Percentiles rank a stretch among this genome's conserved stretches.
These are phyloP conservation scores for Cistogaster globosa DNA, from an alignment of 2,888 invertebrate genomes.

Conservation along the genomic window DNA sequence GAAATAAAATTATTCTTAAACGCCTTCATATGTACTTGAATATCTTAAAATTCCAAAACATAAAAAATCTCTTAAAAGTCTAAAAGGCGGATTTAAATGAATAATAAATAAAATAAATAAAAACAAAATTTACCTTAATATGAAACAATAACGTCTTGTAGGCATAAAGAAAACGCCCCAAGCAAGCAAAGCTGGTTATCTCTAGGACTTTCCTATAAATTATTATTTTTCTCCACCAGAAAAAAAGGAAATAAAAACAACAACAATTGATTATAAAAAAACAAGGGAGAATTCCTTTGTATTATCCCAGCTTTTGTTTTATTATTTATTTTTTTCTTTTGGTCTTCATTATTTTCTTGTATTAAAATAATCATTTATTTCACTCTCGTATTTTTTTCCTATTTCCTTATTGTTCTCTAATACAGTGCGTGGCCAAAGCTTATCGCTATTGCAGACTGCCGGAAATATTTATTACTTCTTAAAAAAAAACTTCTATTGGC, in stretches of 20 bases:
- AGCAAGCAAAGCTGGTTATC: slow-evolving; percentile 28
- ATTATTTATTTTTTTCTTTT: neutral
- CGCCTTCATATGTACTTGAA: neutral
- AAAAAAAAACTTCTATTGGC: slow-evolving; percentile 69
- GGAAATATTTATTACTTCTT: slow-evolving; percentile 75
- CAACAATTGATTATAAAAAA: neutral
- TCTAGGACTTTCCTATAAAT: slow-evolving; percentile 16
- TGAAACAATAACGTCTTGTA: neutral
- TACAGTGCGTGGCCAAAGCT: neutral
- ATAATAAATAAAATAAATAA: no score
- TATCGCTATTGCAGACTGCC: slow-evolving; percentile 40
- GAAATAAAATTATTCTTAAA: slow-evolving; percentile 9
- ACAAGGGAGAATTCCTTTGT: slow-evolving; percentile 6
- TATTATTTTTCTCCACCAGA: neutral
- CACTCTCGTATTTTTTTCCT: neutral
- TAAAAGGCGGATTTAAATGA: neutral
- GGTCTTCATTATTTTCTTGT: neutral
- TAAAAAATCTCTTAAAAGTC: neutral
- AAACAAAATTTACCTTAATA: neutral
- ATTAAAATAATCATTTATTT: slow-evolving; percentile 48
- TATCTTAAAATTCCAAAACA: neutral
- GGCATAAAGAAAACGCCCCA: neutral
- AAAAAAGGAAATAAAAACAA: slow-evolving; percentile 2
- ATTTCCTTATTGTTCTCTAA: neutral
- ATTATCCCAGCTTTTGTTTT: slow-evolving; percentile 32